Base-by-base conservation (phyloP, 2,113 vertebrate genomes). In the Apodemus sylvaticus region DNA sequence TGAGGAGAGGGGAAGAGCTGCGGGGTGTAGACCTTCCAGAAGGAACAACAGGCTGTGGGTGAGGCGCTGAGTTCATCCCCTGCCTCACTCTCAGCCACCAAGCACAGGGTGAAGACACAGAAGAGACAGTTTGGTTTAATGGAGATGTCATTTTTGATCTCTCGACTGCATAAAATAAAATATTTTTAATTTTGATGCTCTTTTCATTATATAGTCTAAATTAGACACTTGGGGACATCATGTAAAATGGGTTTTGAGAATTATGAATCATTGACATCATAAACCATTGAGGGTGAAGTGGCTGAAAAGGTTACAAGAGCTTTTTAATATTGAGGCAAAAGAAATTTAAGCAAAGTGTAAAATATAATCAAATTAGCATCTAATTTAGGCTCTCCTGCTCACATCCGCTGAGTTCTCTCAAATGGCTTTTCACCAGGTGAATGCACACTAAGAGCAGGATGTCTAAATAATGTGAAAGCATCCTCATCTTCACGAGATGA, bases 261-360 rank as follows among this genome's bases (percentile, higher is more conserved):
- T 55, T 79, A 97, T 97, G 97, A 98, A 95, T 96, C 98, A 96
- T 71, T 96, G 97, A 98, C 89, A 97, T 91, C 88, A 92, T 96
- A 97, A 98, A 98, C 95, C 91, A 98, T 97, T 97, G 93, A 97
- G 73, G 79, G 70, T 95, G 93, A 98, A 98, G 39, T 87, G 90
- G 79, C 83, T 97, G 89, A 96, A 97, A 96, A 93, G 95, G 78
- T 81, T 76, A 76, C 77, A 96, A 97, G 96, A 96, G 93, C 60
- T 70, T 93, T 93, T 95, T 94, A 97, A 96, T 83, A 97, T 91
- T 71, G 83, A 64, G 82, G 93, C 39, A 96, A 83, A 60, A 86
- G 78, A 76, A 96, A 81, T 86, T 97, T 97, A 93, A 97, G 95
- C 94, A 96, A 90, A 97, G 83, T 95, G 64, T 48, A 70, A 97